Conservation (phyloP, 2,888 invertebrate species). For the Argynnis bischoffii region DNA sequence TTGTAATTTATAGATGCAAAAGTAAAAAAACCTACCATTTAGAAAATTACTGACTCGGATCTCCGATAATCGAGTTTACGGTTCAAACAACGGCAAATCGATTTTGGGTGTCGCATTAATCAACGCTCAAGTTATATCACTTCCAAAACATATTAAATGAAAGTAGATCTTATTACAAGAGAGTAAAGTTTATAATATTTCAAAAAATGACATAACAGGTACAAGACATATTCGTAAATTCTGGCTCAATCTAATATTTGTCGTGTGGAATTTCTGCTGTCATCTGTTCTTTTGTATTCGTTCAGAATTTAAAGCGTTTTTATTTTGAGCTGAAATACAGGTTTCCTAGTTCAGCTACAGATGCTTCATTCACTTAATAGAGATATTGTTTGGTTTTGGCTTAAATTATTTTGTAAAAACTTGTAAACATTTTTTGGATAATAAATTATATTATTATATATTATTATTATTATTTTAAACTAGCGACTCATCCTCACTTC, state of each 20-base stretch:
- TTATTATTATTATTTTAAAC: too few relatives aligned
- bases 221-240: conserved; percentile 15
- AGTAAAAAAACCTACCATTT: conserved; percentile 4
- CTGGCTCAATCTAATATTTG: conserved; percentile 15
- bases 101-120: conserved; percentile 24
- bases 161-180: conserved; percentile 2
- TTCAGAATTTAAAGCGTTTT: conserved; percentile 5
- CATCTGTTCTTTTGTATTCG: conserved; percentile 6
- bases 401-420: too few relatives aligned
- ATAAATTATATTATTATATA: too few relatives aligned
- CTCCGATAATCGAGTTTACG: conserved; percentile 27
- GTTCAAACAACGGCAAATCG: conserved; percentile 26
- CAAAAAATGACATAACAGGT: neutral
- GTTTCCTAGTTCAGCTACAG: too few relatives aligned
- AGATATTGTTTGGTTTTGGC: too few relatives aligned
- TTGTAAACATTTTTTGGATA: too few relatives aligned
- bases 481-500: too few relatives aligned
- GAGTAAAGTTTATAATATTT: neutral
- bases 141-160: conserved; percentile 1
- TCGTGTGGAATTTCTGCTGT: conserved; percentile 13
- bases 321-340: too few relatives aligned
- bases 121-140: conserved; percentile 22
- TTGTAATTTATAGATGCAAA: neutral
- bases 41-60: conserved; percentile 22
- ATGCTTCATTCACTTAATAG: too few relatives aligned